Percentiles rank a stretch among this genome's conserved stretches.
phyloP scores from a whole-genome alignment of 2,888 invertebrate species.

The Resseliella maxima region DNA sequence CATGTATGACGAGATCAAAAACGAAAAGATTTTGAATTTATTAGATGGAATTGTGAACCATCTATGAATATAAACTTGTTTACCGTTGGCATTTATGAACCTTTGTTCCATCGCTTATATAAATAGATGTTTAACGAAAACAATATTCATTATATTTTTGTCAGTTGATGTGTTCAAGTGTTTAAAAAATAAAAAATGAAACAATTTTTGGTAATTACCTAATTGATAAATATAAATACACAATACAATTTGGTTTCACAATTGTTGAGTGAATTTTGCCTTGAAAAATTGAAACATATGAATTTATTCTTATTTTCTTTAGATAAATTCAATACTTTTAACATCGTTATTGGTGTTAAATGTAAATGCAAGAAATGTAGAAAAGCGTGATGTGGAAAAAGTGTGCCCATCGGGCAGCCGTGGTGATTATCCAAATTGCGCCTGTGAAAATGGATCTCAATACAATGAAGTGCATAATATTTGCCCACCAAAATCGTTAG shows the following conservation, averaged over 20 bases:
- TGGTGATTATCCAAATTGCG: neutral
- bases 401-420: neutral
- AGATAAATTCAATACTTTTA: neutral
- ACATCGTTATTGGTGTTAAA: neutral
- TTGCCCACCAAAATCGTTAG: constrained; percentile 19
- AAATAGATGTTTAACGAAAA: neutral
- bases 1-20: neutral
- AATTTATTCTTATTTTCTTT: neutral
- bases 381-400: neutral
- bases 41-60: neutral
- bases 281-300: neutral
- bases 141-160: neutral
- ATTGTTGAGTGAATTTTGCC: too few species aligned
- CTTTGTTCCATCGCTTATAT: neutral
- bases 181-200: neutral
- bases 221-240: too few species aligned
- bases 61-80: neutral
- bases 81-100: too few species aligned
- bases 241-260: too few species aligned
- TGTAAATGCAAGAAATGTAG: neutral
- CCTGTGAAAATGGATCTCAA: neutral
- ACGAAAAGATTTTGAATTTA: neutral
- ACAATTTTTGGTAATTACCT: neutral
- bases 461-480: neutral
- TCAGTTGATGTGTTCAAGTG: neutral